A percentile compares a stretch with the other conserved stretches of the same genome.
These are phyloP conservation scores for Drosophila algonquin DNA, from an alignment of 2,888 invertebrate genomes.

Conservation along the genomic window DNA sequence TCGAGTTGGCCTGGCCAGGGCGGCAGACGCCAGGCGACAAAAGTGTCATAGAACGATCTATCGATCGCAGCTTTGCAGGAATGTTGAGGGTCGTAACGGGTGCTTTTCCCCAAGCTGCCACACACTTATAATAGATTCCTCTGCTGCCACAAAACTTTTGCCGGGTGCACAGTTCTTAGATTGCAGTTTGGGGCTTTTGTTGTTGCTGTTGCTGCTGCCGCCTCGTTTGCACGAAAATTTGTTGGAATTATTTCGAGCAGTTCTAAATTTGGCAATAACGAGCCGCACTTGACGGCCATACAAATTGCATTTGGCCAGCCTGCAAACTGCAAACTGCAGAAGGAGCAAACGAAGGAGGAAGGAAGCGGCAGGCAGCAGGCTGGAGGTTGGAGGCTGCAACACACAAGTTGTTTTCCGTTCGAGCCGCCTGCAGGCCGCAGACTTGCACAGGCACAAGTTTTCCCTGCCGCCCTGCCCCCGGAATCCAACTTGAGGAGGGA, in stretches of 20 bases:
- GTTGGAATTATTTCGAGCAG: conserved; percentile 78
- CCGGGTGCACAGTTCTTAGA: conserved; percentile 46
- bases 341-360: neutral
- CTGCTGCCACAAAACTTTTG: conserved; percentile 22
- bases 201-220: conserved; percentile 27
- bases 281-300: conserved; percentile 77
- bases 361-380: too few species aligned
- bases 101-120: too few species aligned
- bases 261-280: conserved; percentile 79
- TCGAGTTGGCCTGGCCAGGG: conserved; percentile 5
- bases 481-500: conserved; percentile 51
- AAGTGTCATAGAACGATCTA: neutral
- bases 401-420: too few species aligned
- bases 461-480: conserved; percentile 1
- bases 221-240: conserved; percentile 77
- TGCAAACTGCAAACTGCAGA: neutral
- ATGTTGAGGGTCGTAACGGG: too few species aligned
- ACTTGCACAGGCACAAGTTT: conserved; percentile 43
- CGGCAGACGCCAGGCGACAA: conserved; percentile 48
- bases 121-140: neutral
- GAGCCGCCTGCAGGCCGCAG: conserved; percentile 5
- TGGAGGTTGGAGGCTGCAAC: too few species aligned
- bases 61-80: too few species aligned
- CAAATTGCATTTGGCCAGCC: conserved; percentile 66
- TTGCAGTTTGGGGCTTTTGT: conserved; percentile 34